A percentile compares a stretch with the other conserved stretches of the same genome.
Evolutionary conservation across 2,797 vertebrate species (phyloP).

Genomic region (Macropus fuliginosus): DNA sequence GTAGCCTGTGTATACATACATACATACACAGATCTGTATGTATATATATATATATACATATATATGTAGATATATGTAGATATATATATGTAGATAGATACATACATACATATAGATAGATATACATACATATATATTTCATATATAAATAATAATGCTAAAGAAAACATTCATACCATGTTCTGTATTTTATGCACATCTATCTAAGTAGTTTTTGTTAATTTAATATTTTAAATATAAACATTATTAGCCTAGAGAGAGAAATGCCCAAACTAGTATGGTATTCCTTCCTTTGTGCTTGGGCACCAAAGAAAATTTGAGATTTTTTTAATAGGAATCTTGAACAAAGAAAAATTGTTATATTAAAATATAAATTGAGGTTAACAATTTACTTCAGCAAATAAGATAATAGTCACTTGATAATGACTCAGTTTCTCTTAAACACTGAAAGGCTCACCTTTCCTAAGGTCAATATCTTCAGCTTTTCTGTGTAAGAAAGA

Average conservation of each 20-base stretch:
- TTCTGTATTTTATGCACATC: background rate
- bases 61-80: too few relatives aligned
- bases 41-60: too few relatives aligned
- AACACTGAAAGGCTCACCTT: background rate
- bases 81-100: too few relatives aligned
- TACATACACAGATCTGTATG: background rate
- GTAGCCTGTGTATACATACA: background rate
- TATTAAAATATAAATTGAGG: background rate
- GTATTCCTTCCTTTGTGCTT: background rate
- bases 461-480: background rate
- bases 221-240: background rate
- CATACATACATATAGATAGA: background rate
- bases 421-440: background rate
- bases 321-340: background rate
- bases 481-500: background rate
- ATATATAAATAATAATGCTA: background rate
- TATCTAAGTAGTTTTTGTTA: background rate
- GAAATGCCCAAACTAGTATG: background rate
- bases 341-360: background rate
- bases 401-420: background rate
- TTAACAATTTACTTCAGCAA: background rate
- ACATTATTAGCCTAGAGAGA: background rate
- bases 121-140: background rate
- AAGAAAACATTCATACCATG: background rate
- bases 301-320: background rate